A percentile compares a stretch with the other conserved stretches of the same genome.
phyloP scores from a whole-genome alignment of 2,113 vertebrate genomes.

The Notechis scutatus region DNA sequence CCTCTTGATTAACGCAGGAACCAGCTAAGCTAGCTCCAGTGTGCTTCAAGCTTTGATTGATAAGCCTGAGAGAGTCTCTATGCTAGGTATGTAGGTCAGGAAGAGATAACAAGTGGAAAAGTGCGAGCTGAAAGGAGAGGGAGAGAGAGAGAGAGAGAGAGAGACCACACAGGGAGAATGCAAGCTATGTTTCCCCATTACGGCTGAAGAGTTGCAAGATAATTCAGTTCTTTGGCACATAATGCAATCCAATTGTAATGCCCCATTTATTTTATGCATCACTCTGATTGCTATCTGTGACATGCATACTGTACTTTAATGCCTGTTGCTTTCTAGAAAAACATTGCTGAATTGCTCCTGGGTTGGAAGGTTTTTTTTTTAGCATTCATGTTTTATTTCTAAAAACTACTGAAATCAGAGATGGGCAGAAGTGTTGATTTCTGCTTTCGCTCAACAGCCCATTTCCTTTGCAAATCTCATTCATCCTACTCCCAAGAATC shows the following conservation, averaged over 20 bases:
- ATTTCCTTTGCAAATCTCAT: background rate
- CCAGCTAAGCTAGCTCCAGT: conserved; percentile 40
- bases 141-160: background rate
- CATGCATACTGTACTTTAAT: conserved; percentile 35
- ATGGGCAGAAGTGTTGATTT: background rate
- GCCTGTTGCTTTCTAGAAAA: conserved; percentile 42
- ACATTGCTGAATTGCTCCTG: conserved; percentile 49
- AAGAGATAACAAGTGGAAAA: conserved; percentile 68
- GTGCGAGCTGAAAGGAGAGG: conserved; percentile 55
- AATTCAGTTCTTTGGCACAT: conserved; percentile 44
- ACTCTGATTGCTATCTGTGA: background rate
- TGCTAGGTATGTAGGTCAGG: conserved; percentile 77
- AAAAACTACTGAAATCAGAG: conserved; percentile 3
- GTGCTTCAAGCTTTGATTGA: conserved; percentile 53
- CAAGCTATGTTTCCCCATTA: conserved; percentile 68
- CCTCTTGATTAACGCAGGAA: conserved; percentile 71
- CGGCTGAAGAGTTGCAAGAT: conserved; percentile 56
- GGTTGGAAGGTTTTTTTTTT: conserved; percentile 35
- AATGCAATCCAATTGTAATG: conserved; percentile 47
- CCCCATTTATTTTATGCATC: conserved; percentile 39
- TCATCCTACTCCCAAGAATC: background rate
- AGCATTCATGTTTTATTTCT: conserved; percentile 6
- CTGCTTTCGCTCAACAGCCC: background rate
- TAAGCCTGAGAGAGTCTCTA: conserved; percentile 66
- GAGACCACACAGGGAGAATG: conserved; percentile 81